Evolutionary conservation across 2,888 invertebrate species (phyloP).

Genomic region (Agrotis puta): DNA sequence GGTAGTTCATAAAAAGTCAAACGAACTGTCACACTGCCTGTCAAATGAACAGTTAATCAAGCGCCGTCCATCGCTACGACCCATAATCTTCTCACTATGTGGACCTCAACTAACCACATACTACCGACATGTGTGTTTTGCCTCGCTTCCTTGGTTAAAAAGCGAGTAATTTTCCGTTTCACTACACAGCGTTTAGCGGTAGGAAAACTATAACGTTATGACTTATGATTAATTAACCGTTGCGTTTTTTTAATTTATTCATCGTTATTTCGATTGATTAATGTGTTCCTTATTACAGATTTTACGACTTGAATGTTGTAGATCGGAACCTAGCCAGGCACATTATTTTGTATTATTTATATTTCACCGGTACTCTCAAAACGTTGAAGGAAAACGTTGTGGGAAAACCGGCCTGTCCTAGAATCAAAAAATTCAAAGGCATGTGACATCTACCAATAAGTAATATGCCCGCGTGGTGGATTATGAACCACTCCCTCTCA

Average conservation of each 20-base stretch:
- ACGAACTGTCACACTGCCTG: constrained; percentile 20
- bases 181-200: constrained; percentile 37
- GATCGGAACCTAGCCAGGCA: no score
- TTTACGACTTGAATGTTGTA: no score
- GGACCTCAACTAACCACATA: constrained; percentile 53
- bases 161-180: constrained; percentile 57
- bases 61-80: background rate
- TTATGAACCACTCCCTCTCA: no score
- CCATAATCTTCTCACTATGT: constrained; percentile 20
- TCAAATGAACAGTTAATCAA: constrained; percentile 12
- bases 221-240: constrained; percentile 24
- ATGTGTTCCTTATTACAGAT: constrained; percentile 14
- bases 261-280: constrained; percentile 12
- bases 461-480: no score
- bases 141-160: constrained; percentile 64
- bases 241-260: constrained; percentile 26
- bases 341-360: no score
- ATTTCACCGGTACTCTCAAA: no score
- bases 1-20: constrained; percentile 10
- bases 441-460: no score
- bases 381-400: no score
- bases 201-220: constrained; percentile 23
- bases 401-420: no score
- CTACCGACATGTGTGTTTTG: constrained; percentile 33
- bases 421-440: no score